Base-by-base conservation (phyloP, 2,888 invertebrate species). In the Polyommatus icarus region DNA sequence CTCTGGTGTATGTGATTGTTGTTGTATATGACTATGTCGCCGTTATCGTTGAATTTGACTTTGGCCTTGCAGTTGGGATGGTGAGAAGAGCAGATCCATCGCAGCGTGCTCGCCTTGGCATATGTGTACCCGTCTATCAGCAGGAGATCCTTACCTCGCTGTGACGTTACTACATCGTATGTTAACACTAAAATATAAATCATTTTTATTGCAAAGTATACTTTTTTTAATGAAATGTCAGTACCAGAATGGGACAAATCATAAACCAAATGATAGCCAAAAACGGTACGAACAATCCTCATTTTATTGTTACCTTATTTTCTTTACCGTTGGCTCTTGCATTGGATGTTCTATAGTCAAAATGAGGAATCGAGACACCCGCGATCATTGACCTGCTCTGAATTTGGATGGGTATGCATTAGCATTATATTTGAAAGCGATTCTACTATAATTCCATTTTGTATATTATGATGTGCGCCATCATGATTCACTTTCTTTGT, bases 71-170 rank as follows among this genome's bases (percentile, higher is more conserved):
- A 87, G 32, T 78, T 79, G 5, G 83, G 83, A 50, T 82, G 81
- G 73, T 82, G 83, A 0, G 83, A 85, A 0, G 90, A 89, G 77
- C 90, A 90, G 0, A 83, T 81, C 88, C 88, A 89, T 8, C 80
- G 79, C 20, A 75, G 80, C 77, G 40, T 76, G 1, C 82, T 83
- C 0, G 80, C 80, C 72, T 80, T 80, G 4, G 82, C 79, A 76
- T 84, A 87, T 0, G 87, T 87, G 50, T 82, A 86, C 0, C 85
- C 87, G 71, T 82, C 82, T 2, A 85, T 77, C 1, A 85, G 71
- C 32, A 87, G 81, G 32, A 81, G 78, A 76, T 79, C 77, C 50
- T 80, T 84, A 6, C 86, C 85, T 77, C 77, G 71, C 81, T 82
- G 76, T 83, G 84, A 2, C 36, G 72, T 77, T 6, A 77, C 72